Evolutionary conservation across 2,888 invertebrate genomes (phyloP), one percentile per base, ranked within the genome.

Genomic region (Macaria liturata): DNA sequence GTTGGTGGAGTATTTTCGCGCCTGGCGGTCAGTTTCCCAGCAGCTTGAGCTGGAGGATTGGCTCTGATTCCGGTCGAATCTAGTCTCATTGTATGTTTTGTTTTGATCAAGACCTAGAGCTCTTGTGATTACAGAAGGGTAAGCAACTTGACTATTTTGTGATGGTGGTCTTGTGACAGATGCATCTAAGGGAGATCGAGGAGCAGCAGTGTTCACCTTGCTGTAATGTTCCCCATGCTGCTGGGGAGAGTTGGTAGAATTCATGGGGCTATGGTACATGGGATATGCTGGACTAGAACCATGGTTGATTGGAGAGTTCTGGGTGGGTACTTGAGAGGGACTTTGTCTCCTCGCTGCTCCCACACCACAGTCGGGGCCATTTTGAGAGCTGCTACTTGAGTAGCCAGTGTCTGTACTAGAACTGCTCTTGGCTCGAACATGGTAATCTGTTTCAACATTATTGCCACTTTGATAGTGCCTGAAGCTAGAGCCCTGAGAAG

Each of bases 221-320:
- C 75, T 86, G 66, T 89, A 91, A 69, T 92, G 90, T 61, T 92
- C 93, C n/a, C 88, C 84, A 72, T 94, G 94, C 69, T 94, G 95
- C 72, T 95, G 95, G 4, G 95, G 95, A 1, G 95, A 95, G 63
- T 95, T 95, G 70, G 95, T 94, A 4, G 95, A 94, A 75, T 95
- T 95, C 94, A 96, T 94, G 31, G 97, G 96, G 84, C 96, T 96
- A 81, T 96, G 95, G 82, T 97, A 97, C 93, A 96, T 94, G 44
- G 96, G 96, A 89, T 97, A 97, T 55, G 95, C 95, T 49, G 96
- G 96, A 86, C 95, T 95, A 70, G 95, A 94, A 34, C 94, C 95
- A 83, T 95, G 95, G 53, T 95, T 94, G 52, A 95, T 76, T 2
- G 95, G 95, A 59, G 95, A 95, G 42, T 95, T 94, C 78, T 95